Conservation (phyloP, 2,888 invertebrate species). For the Chaitophorus viminalis region DNA sequence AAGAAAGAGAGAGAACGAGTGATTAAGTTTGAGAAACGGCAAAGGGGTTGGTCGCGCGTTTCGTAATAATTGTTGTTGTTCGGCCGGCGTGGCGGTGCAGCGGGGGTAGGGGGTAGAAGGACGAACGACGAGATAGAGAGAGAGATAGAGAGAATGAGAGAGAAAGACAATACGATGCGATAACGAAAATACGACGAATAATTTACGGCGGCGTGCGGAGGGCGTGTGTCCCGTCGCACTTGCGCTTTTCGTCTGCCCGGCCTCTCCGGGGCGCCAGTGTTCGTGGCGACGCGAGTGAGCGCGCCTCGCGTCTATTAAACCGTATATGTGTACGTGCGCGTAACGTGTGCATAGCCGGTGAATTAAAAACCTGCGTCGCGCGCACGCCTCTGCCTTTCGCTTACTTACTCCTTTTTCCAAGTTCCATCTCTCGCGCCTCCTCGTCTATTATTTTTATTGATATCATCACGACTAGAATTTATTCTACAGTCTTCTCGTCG, state of each 20-base stretch:
- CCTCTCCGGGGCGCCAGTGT: constrained; percentile 27
- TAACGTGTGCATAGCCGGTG: too few relatives aligned
- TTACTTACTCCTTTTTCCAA: too few relatives aligned
- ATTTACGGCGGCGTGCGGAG: constrained; percentile 44
- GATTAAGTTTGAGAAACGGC: too few relatives aligned
- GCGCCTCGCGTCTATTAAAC: not conserved
- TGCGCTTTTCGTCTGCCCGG: constrained; percentile 55
- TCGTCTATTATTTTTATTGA: too few relatives aligned
- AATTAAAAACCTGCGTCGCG: not conserved
- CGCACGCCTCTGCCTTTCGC: not conserved
- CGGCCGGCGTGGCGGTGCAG: not conserved
- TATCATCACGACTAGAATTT: too few relatives aligned
- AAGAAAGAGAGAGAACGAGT: too few relatives aligned
- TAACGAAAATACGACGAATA: constrained; percentile 50
- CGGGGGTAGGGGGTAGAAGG: not conserved
- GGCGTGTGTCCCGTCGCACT: constrained; percentile 43
- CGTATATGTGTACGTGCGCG: too few relatives aligned
- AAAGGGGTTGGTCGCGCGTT: constrained; percentile 43
- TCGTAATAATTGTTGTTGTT: constrained; percentile 59
- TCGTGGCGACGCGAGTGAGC: constrained; percentile 5
- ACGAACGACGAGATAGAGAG: constrained; percentile 20
- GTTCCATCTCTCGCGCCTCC: too few relatives aligned
- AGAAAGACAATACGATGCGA: constrained; percentile 42
- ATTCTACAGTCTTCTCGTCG: too few relatives aligned
- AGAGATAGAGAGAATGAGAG: not conserved